Evolutionary conservation across 2,888 invertebrate genomes (phyloP).

Genomic region (Amphimallon solstitiale): DNA sequence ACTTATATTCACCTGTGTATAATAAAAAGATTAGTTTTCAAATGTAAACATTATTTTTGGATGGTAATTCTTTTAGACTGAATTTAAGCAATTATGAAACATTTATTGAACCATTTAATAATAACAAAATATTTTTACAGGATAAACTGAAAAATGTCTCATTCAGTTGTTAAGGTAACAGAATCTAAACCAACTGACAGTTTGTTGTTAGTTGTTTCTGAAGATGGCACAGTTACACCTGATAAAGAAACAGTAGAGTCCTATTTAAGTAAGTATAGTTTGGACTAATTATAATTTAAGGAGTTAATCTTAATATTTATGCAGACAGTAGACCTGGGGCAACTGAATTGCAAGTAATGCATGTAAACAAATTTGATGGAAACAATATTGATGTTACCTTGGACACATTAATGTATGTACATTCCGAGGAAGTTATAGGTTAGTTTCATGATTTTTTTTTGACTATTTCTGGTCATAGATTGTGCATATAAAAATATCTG

Average conservation of each 20-base stretch:
- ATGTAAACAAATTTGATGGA: slow-evolving; percentile 59
- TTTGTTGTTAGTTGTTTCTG: slow-evolving; percentile 85
- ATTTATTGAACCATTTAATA: slow-evolving; percentile 11
- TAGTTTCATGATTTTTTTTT: slow-evolving; percentile 30
- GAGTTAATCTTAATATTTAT: slow-evolving; percentile 37
- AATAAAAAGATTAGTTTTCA: neutral
- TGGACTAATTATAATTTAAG: slow-evolving; percentile 25
- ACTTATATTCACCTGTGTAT: neutral
- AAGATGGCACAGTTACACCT: slow-evolving; percentile 85
- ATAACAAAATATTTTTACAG: slow-evolving; percentile 34
- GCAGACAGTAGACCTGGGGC: slow-evolving; percentile 56
- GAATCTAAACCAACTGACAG: slow-evolving; percentile 69
- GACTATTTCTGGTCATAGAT: neutral
- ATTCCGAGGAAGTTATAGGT: slow-evolving; percentile 49
- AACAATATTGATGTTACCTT: slow-evolving; percentile 61
- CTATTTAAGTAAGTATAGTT: slow-evolving; percentile 75
- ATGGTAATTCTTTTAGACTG: neutral
- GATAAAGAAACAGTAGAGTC: slow-evolving; percentile 83
- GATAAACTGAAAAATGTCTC: slow-evolving; percentile 54
- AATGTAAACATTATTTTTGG: neutral
- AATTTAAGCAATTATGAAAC: slow-evolving; percentile 29
- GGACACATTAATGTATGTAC: slow-evolving; percentile 62
- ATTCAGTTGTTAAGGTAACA: slow-evolving; percentile 62
- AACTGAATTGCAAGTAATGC: slow-evolving; percentile 59
- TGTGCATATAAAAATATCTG: too few relatives aligned